phyloP scores from a whole-genome alignment of 1,140 invertebrate species.

The Drepana arcuata region DNA sequence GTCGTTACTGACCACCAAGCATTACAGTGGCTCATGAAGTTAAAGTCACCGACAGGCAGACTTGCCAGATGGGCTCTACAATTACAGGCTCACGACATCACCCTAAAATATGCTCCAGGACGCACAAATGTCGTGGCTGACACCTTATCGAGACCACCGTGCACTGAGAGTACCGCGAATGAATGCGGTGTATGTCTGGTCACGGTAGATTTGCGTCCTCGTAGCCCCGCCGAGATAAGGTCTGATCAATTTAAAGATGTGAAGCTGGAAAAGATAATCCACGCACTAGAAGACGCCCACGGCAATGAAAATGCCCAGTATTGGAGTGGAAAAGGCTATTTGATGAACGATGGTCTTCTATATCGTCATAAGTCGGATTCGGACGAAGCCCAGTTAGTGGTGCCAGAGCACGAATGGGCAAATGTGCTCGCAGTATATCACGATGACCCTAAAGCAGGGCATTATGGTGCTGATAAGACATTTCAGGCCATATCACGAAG shows the following conservation, averaged over 20 bases:
- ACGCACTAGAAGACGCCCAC: neutral
- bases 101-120: slow-evolving; percentile 1
- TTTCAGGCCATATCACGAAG: neutral
- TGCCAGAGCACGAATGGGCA: slow-evolving; percentile 8
- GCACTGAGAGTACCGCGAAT: neutral
- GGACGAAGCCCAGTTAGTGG: slow-evolving; percentile 11
- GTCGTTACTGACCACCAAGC: slow-evolving; percentile 4
- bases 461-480: slow-evolving; percentile 23
- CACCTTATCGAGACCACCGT: neutral
- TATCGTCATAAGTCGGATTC: slow-evolving; percentile 6
- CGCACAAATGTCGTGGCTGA: slow-evolving; percentile 6
- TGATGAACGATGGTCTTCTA: slow-evolving; percentile 16
- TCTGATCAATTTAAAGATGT: slow-evolving; percentile 2
- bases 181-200: slow-evolving; percentile 2
- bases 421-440: slow-evolving; percentile 13
- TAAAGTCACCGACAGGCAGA: slow-evolving; percentile 1
- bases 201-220: neutral
- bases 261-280: neutral
- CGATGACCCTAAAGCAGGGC: slow-evolving; percentile 11
- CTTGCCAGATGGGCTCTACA: slow-evolving; percentile 5
- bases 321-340: slow-evolving; percentile 15
- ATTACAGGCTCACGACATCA: slow-evolving; percentile 1
- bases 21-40: slow-evolving; percentile 2
- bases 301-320: slow-evolving; percentile 2
- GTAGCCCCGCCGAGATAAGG: neutral